These are phyloP conservation scores for Eriocheir sinensis DNA, from an alignment of 1,140 invertebrate genomes.

Conservation along the genomic window DNA sequence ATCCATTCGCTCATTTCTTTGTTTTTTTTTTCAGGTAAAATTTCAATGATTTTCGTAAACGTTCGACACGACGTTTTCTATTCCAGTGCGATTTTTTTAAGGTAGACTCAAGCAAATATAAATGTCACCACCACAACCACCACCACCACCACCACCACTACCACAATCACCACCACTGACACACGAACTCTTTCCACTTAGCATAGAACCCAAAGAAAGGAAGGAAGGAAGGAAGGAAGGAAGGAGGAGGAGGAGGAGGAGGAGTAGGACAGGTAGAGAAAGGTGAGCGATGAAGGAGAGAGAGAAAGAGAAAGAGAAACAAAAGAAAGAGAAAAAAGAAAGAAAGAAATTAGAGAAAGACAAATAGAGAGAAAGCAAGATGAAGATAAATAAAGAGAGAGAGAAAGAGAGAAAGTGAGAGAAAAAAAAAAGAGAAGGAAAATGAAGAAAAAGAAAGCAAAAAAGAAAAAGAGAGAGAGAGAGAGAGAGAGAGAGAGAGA, in stretches of 20 bases:
- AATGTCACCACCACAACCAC: too few relatives aligned
- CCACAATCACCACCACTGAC: not conserved
- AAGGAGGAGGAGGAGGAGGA: too few relatives aligned
- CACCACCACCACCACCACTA: not conserved
- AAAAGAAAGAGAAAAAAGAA: conserved; percentile 26
- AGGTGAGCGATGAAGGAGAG: not conserved
- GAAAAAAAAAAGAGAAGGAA: not conserved
- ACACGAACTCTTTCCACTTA: not conserved
- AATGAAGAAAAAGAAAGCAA: not conserved
- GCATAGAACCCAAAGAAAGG: not conserved
- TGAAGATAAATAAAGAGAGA: conserved; percentile 1
- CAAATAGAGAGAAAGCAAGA: not conserved
- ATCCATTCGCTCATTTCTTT: too few relatives aligned
- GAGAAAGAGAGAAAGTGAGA: conserved; percentile 23
- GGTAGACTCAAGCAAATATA: not conserved
- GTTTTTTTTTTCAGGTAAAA: too few relatives aligned
- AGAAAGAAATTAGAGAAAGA: not conserved
- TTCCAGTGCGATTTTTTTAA: too few relatives aligned
- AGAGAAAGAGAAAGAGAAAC: not conserved
- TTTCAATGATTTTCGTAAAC: too few relatives aligned
- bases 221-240: not conserved
- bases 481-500: conserved; percentile 44
- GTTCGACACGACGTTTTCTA: too few relatives aligned
- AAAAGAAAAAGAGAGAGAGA: conserved; percentile 18
- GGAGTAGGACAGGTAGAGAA: not conserved